Evolutionary conservation across 2,797 vertebrate species (phyloP), one percentile per base, ranked within the genome.

Genomic region (Bryconaethiops microstoma): DNA sequence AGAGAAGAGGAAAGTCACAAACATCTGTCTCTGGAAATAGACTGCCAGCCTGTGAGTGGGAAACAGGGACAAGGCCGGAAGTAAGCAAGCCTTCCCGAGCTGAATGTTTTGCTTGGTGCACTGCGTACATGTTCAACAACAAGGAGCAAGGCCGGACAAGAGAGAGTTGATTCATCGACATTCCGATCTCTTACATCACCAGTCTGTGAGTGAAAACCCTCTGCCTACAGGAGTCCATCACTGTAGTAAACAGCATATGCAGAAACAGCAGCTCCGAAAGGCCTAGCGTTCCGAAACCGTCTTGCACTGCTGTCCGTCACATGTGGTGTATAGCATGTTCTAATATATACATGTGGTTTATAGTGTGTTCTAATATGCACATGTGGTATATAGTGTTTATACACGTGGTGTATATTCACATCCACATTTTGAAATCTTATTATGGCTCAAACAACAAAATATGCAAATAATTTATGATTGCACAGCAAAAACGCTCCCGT

Each of bases 141-240:
- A 17, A 57, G 40, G 52, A 19, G 57, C 35, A 74, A 75, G 52
- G 60, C 50, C 63, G 29, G 40, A 48, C 60, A 64, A 71, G 67
- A 55, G 67, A 55, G 25, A 77, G 63, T 7, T 60, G 14, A 78
- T 74, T 81, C 69, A 79, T 80, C 76, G 14, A 52, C 75, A 81
- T 82, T 82, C 64, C 70, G 16, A 71, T 71, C 60, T 64, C 60
- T 83, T 74, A 69, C 83, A 65, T 80, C 74, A 80, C 35, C 55
- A 25, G 19, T 1, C 72, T 19, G 45, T 13, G 45, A 72, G 48
- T 13, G 17, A 71, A 72, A 50, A 42, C 40, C 0, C 19, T 16
- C 54, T 19, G 45, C 39, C 48, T 40, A 57, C 52, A 39, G 23
- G 9, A 63, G 21, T 77, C 75, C 10, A 10, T 1, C 45, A 23